A percentile compares a stretch with the other conserved stretches of the same genome.
These are phyloP conservation scores for Polyploca ridens DNA, from an alignment of 2,888 invertebrate species.

Conservation along the genomic window DNA sequence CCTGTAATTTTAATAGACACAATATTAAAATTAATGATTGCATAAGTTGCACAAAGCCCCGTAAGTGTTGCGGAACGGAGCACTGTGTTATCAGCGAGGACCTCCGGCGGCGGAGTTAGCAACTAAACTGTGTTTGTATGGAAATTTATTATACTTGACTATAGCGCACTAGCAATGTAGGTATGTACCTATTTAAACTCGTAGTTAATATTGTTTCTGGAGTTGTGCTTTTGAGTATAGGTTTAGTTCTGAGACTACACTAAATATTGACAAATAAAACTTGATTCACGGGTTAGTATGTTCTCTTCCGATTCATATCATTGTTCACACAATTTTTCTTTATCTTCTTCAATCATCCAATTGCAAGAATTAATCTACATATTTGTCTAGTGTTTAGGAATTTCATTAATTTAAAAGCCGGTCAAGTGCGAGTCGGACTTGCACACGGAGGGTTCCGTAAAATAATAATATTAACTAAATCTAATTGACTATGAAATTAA, in stretches of 20 bases:
- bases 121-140: slow-evolving; percentile 56
- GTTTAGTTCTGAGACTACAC: too few species aligned
- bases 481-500: too few species aligned
- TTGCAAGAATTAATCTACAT: too few species aligned
- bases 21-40: slow-evolving; percentile 4
- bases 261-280: slow-evolving; percentile 20
- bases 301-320: too few species aligned
- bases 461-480: too few species aligned
- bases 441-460: too few species aligned
- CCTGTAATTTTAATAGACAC: neutral
- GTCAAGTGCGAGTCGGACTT: too few species aligned
- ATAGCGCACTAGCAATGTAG: slow-evolving; percentile 14
- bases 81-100: slow-evolving; percentile 25
- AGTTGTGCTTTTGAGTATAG: slow-evolving; percentile 21
- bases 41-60: slow-evolving; percentile 29
- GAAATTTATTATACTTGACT: slow-evolving; percentile 47
- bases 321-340: too few species aligned
- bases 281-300: too few species aligned
- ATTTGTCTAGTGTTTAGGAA: too few species aligned
- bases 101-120: slow-evolving; percentile 44
- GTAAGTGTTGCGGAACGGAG: slow-evolving; percentile 16
- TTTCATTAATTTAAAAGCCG: too few species aligned
- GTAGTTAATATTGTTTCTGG: neutral
- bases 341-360: too few species aligned
- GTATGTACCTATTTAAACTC: neutral